Conservation (phyloP, 2,113 vertebrate genomes). For the Albula goreensis region DNA sequence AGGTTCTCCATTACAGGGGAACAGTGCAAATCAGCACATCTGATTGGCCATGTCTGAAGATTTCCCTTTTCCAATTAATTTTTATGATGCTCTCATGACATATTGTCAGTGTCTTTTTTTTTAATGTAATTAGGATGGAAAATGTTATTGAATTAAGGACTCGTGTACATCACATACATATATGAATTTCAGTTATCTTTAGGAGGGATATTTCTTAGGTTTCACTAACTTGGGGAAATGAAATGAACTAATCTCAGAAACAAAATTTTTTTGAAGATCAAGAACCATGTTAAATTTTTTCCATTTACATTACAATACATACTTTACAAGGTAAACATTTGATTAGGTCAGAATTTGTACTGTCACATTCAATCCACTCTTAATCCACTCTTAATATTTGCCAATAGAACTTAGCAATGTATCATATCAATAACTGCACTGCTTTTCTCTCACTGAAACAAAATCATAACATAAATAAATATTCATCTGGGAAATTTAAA, state of each 20-base stretch:
- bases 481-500: conserved; percentile 35
- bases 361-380: neutral
- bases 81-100: no score
- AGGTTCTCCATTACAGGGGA: neutral
- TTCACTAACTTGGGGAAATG: no score
- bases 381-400: conserved; percentile 14
- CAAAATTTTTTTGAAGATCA: neutral
- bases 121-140: neutral
- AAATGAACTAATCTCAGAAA: no score
- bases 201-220: no score
- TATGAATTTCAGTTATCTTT: neutral
- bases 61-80: neutral
- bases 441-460: conserved; percentile 25
- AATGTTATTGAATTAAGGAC: neutral
- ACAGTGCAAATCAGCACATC: neutral
- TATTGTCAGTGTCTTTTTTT: neutral
- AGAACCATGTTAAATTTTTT: neutral
- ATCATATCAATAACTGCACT: conserved; percentile 28
- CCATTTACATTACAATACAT: neutral
- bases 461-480: conserved; percentile 4
- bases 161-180: neutral
- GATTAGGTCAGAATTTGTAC: conserved; percentile 10
- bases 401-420: conserved; percentile 64
- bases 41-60: neutral
- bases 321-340: conserved; percentile 9